These are phyloP conservation scores for human DNA, from an alignment of 2,113 vertebrate species.

Conservation along the genomic window DNA sequence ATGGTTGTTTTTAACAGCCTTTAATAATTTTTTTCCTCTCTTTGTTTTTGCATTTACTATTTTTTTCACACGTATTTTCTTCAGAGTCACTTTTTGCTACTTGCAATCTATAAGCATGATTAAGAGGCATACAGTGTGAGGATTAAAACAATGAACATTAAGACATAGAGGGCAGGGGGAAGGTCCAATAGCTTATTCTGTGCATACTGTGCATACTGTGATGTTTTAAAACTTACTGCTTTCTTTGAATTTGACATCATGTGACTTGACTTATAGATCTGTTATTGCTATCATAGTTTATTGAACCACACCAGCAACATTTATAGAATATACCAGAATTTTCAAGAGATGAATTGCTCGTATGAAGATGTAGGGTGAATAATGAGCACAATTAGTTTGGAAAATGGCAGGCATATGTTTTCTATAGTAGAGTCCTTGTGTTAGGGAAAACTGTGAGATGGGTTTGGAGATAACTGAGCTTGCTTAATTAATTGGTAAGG, in stretches of 20 bases:
- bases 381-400: conserved; percentile 29
- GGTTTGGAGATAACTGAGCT: neutral
- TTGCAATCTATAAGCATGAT: neutral
- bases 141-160: conserved; percentile 29
- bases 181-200: neutral
- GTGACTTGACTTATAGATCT: neutral
- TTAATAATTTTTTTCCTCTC: neutral
- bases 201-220: neutral
- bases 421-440: neutral
- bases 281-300: neutral
- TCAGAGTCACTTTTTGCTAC: neutral
- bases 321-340: conserved; percentile 16
- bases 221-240: neutral
- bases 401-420: conserved; percentile 31
- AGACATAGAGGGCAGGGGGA: neutral
- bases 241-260: conserved; percentile 1
- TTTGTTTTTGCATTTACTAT: neutral
- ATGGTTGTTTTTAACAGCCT: neutral
- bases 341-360: neutral
- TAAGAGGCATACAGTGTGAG: neutral
- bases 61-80: neutral
- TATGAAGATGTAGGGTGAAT: neutral
- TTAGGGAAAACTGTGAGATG: neutral
- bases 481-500: neutral
- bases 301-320: neutral